Conservation (phyloP, 1,140 invertebrate genomes). For the Tribolium madens region DNA sequence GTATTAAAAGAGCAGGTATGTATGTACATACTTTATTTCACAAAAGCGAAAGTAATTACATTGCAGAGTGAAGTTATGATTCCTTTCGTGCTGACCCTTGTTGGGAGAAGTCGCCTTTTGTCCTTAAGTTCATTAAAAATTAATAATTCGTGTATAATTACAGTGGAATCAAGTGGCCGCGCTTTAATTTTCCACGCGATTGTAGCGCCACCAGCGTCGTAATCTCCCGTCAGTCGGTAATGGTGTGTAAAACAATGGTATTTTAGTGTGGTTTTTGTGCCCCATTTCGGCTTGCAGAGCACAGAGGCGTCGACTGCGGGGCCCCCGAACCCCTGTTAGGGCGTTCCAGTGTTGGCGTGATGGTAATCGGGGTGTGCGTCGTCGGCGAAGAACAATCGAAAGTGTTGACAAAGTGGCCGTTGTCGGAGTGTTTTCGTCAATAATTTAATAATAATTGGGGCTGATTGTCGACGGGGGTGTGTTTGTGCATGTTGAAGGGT, state of each 20-base stretch:
- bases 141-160: neutral
- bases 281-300: neutral
- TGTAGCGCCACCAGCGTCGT: neutral
- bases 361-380: conserved; percentile 5
- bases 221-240: neutral
- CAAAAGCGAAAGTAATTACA: no score
- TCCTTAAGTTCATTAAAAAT: neutral
- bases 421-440: neutral
- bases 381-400: neutral
- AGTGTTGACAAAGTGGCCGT: neutral
- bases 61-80: no score
- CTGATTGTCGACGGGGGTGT: neutral
- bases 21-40: neutral
- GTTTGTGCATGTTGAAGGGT: neutral
- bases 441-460: neutral
- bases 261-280: neutral
- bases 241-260: conserved; percentile 4
- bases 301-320: neutral
- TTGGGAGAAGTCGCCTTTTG: neutral
- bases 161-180: neutral
- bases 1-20: neutral
- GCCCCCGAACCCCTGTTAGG: neutral
- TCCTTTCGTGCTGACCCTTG: neutral
- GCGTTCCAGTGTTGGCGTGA: conserved; percentile 8
- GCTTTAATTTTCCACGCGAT: conserved; percentile 3